Percentiles rank a stretch among this genome's conserved stretches.
These are phyloP conservation scores for Arnoldichthys spilopterus DNA, from an alignment of 2,797 vertebrate genomes.

Conservation along the genomic window DNA sequence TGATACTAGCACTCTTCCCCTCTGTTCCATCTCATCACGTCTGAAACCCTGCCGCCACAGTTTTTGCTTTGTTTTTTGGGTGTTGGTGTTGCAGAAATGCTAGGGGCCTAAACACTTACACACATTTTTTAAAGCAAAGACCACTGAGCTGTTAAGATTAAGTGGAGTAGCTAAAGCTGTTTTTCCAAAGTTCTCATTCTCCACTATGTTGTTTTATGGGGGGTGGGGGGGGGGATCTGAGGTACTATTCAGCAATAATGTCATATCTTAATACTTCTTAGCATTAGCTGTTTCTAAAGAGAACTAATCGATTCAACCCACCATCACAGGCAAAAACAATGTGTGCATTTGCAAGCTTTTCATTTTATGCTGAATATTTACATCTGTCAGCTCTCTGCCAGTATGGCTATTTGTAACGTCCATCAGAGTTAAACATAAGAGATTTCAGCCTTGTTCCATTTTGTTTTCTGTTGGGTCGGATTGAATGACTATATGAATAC, in stretches of 20 bases:
- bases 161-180: background rate
- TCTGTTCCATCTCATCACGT: constrained; percentile 54
- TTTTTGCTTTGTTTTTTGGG: constrained; percentile 12
- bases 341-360: constrained; percentile 7
- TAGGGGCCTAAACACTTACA: background rate
- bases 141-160: background rate
- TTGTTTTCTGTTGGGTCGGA: background rate
- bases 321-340: constrained; percentile 18
- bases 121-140: background rate
- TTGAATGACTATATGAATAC: constrained; percentile 8
- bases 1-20: constrained; percentile 54
- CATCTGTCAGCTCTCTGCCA: constrained; percentile 12
- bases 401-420: background rate
- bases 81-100: constrained; percentile 4
- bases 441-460: background rate
- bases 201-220: background rate
- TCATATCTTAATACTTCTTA: background rate
- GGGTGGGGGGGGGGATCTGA: no score
- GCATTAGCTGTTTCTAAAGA: background rate
- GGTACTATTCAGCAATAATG: background rate
- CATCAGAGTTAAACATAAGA: background rate
- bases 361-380: background rate
- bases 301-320: constrained; percentile 20
- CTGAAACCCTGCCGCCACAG: constrained; percentile 4
- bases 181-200: background rate